Percentiles rank a stretch among this genome's conserved stretches.
Evolutionary conservation across 2,113 vertebrate genomes (phyloP).

Genomic region (Neolamprologus brichardi): DNA sequence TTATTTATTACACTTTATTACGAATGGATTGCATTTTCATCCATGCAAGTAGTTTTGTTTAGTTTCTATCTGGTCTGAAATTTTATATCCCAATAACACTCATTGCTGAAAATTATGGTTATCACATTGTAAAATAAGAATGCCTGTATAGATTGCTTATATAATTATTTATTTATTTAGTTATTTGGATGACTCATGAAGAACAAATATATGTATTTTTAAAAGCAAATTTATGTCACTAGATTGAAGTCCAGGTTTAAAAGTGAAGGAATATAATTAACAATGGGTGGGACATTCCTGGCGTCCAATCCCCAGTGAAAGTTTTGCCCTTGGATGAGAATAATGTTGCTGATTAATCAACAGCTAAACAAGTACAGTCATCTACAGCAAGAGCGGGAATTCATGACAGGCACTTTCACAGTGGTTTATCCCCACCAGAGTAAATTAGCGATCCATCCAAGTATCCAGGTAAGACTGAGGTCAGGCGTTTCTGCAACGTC

Average conservation of each 20-base stretch:
- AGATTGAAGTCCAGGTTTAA: not conserved
- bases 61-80: not conserved
- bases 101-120: not conserved
- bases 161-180: not conserved
- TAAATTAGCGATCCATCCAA: not conserved
- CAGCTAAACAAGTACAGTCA: not conserved
- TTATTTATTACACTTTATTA: not conserved
- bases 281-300: not conserved
- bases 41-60: not conserved
- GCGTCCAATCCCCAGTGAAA: not conserved
- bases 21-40: not conserved
- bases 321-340: not conserved
- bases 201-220: not conserved
- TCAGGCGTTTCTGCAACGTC: constrained; percentile 30
- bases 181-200: not conserved
- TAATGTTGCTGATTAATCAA: not conserved
- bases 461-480: not conserved
- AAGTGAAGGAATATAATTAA: not conserved
- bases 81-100: not conserved
- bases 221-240: not conserved
- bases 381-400: not conserved
- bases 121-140: not conserved
- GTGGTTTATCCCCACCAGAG: constrained; percentile 7
- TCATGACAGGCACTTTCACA: not conserved
- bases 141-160: not conserved